These are phyloP conservation scores for Argynnis bischoffii DNA, from an alignment of 2,888 invertebrate species.

Conservation along the genomic window DNA sequence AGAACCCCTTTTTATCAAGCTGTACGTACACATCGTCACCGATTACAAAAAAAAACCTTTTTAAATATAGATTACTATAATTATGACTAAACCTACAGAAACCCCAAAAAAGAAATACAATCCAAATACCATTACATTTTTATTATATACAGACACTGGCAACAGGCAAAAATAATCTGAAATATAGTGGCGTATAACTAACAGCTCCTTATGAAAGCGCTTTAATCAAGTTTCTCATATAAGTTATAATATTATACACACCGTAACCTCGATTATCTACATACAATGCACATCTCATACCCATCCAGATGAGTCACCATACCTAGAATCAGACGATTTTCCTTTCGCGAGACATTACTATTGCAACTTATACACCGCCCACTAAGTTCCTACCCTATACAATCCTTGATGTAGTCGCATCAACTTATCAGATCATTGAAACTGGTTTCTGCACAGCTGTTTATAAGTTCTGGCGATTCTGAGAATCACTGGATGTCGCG, in stretches of 20 bases:
- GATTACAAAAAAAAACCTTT: too few relatives aligned
- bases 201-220: too few relatives aligned
- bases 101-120: too few relatives aligned
- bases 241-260: background rate
- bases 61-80: too few relatives aligned
- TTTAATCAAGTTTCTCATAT: background rate
- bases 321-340: conserved; percentile 22
- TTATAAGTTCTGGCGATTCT: conserved; percentile 30
- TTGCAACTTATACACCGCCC: conserved; percentile 27
- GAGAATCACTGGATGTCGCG: conserved; percentile 31
- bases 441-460: conserved; percentile 35
- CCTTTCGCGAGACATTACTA: conserved; percentile 13
- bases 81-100: too few relatives aligned
- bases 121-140: too few relatives aligned
- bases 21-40: too few relatives aligned
- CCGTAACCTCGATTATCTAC: conserved; percentile 23
- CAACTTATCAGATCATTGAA: conserved; percentile 31
- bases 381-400: conserved; percentile 21
- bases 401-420: conserved; percentile 35
- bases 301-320: conserved; percentile 21
- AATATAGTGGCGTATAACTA: too few relatives aligned
- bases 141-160: too few relatives aligned
- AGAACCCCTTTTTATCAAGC: too few relatives aligned
- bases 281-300: background rate
- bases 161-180: too few relatives aligned